Evolutionary conservation across 1,140 invertebrate genomes (phyloP), one percentile per base, ranked within the genome.

Genomic region (Episyrphus balteatus): DNA sequence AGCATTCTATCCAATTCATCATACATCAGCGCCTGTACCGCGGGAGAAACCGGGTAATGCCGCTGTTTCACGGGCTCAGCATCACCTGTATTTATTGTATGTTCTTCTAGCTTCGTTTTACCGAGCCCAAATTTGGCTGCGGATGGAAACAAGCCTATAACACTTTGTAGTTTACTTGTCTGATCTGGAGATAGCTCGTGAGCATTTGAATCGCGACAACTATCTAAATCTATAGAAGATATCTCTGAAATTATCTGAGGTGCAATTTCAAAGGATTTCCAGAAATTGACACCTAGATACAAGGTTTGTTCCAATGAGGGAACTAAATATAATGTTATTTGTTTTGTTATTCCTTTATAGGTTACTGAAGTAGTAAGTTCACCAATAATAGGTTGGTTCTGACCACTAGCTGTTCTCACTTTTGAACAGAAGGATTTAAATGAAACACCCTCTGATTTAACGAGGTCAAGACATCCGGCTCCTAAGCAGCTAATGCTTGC

Each of bases 51-150:
- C 41, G 60, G 57, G 48, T 54, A 48, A 2, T 42, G 21, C 2
- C 44, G 44, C 8, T 3, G 21, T 8, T 26, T 26, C 8, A 5
- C 21, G 3, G 21, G 21, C 21, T 26, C 21, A 26, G 21, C 21
- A 26, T 26, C 21, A 26, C 21, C 21, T 8, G 21, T 26, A 26
- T 8, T 26, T 26, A 26, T 26, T 26, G 21, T 26, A 26, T 26
- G 21, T 26, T 26, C 21, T 26, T 26, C 21, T 8, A 26, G 21
- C 21, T 5, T 38, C 36, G 34, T 38, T 46, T 46, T 38, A 46
- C 37, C n/a, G 44, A 9, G 59, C 12, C 5, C 41, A 19, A 3
- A 59, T 61, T 30, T 44, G 41, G 7, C 61, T 59, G 34, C 57
- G 75, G 17, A 45, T 40, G 14, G 18, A 9, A 17, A 41, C 41